A percentile compares a stretch with the other conserved stretches of the same genome.
Evolutionary conservation across 2,888 invertebrate species (phyloP).

Genomic region (Plagiodera versicolora): DNA sequence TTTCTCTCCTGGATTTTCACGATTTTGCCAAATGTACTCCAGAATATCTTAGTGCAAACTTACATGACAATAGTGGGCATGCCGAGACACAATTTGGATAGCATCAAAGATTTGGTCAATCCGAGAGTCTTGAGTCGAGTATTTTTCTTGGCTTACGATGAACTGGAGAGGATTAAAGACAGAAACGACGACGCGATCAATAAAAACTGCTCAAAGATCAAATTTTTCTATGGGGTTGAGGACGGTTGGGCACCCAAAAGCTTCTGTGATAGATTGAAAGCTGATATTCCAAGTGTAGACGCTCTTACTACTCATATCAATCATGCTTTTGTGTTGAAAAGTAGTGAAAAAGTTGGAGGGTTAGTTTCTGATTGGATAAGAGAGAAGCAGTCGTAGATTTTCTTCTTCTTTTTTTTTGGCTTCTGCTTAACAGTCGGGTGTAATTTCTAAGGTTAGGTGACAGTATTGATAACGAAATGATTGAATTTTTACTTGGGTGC

Average conservation of each 20-base stretch:
- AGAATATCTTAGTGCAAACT: slow-evolving; percentile 57
- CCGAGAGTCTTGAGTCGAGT: slow-evolving; percentile 66
- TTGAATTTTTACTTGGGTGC: no score
- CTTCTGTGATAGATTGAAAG: slow-evolving; percentile 69
- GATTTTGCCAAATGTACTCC: slow-evolving; percentile 60
- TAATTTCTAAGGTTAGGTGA: no score
- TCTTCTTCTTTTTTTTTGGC: no score
- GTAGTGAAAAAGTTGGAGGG: slow-evolving; percentile 61
- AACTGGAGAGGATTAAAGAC: slow-evolving; percentile 74
- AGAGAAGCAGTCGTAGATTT: slow-evolving; percentile 13
- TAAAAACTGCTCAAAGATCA: slow-evolving; percentile 64
- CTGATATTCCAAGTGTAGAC: slow-evolving; percentile 63
- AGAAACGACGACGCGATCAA: slow-evolving; percentile 66
- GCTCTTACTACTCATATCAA: slow-evolving; percentile 61
- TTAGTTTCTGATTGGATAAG: slow-evolving; percentile 47
- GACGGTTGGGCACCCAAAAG: slow-evolving; percentile 84
- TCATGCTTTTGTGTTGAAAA: slow-evolving; percentile 81
- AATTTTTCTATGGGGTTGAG: slow-evolving; percentile 75
- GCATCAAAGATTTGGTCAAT: slow-evolving; percentile 61
- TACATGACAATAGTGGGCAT: slow-evolving; percentile 61
- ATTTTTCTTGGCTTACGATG: slow-evolving; percentile 73
- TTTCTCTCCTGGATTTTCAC: slow-evolving; percentile 58
- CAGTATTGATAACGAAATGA: no score
- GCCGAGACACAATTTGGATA: slow-evolving; percentile 57
- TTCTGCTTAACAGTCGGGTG: no score